Evolutionary conservation across 1,140 invertebrate species (phyloP), one percentile per base, ranked within the genome.

Genomic region (Drosophila navojoa): DNA sequence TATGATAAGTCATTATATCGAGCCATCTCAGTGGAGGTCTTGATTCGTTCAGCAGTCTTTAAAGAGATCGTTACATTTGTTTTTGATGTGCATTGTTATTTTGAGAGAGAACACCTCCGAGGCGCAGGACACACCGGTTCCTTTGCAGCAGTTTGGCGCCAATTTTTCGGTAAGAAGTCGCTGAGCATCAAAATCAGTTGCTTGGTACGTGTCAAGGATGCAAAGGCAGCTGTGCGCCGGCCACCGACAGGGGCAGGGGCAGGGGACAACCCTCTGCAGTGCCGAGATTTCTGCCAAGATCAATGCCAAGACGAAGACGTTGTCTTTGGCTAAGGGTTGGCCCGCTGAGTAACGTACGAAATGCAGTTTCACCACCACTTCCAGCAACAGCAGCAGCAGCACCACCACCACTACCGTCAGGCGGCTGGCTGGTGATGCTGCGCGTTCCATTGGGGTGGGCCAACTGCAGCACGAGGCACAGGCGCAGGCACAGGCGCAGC

Each of bases 281-380:
- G 50, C 50, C 32, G 57, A 76, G 72, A 78, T 78, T 78, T 66
- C 61, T 71, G 25, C 62, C 64, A 73, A 69, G 71, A 73, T 73
- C 64, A 61, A 42, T 25, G 29, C 60, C 62, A 82, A 82, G 32
- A 47, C 54, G 59, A 84, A 82, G 80, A 84, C 57, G 69, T 38
- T 50, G 42, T 40, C 16, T 47, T 13, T 45, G 49, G 38, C 58
- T 61, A 74, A 78, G 82, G 79, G 79, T 79, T 87, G 69, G 42
- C 32, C 27, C 22, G 61, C n/a, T 79, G 79, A 70, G 76, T 85
- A 85, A 79, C 73, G 81, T 68, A 60, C 70, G 15, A 70, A 81
- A 81, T 89, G 84, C 84, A 84, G 64, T 90, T 84, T 47, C 63
- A 74, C 76, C 63, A 79, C 78, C 81, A 63, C 29, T 60, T n/a